Evolutionary conservation across 2,888 invertebrate species (phyloP).

Genomic region (Hoplodrina ambigua): DNA sequence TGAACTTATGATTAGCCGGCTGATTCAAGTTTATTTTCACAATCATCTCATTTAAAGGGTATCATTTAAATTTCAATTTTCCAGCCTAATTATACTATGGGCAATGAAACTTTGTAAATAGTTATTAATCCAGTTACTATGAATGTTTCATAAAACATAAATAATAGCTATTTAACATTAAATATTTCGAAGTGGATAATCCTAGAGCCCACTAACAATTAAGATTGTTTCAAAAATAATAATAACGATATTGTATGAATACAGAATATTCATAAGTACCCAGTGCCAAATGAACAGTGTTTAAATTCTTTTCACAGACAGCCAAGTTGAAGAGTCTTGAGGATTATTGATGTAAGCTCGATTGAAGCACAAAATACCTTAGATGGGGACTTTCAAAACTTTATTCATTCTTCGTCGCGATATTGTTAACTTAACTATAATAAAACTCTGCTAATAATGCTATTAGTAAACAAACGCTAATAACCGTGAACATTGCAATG

Average conservation of each 20-base stretch:
- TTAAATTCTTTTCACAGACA: conserved; percentile 28
- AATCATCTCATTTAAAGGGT: no score
- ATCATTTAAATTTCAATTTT: no score
- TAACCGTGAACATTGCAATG: not conserved
- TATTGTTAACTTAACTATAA: conserved; percentile 32
- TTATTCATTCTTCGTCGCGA: conserved; percentile 44
- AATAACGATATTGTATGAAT: not conserved
- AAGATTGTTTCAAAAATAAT: conserved; percentile 18
- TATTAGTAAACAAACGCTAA: conserved; percentile 8
- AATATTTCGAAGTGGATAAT: conserved; percentile 30
- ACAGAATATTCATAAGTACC: conserved; percentile 12
- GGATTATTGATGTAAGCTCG: conserved; percentile 51
- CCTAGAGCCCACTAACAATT: conserved; percentile 16
- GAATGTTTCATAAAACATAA: not conserved
- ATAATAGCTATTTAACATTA: conserved; percentile 3
- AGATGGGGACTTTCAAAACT: conserved; percentile 38
- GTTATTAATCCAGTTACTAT: conserved; percentile 25
- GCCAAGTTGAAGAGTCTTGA: conserved; percentile 41
- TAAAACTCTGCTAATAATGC: conserved; percentile 27
- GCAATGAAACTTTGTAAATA: conserved; percentile 14
- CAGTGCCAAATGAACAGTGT: conserved; percentile 22
- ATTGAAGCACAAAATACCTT: conserved; percentile 41
- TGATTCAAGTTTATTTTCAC: no score
- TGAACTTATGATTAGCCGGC: no score
- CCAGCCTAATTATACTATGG: not conserved